Percentiles rank a stretch among this genome's conserved stretches.
Evolutionary conservation across 2,113 vertebrate species (phyloP).

Genomic region (Oenanthe melanoleuca): DNA sequence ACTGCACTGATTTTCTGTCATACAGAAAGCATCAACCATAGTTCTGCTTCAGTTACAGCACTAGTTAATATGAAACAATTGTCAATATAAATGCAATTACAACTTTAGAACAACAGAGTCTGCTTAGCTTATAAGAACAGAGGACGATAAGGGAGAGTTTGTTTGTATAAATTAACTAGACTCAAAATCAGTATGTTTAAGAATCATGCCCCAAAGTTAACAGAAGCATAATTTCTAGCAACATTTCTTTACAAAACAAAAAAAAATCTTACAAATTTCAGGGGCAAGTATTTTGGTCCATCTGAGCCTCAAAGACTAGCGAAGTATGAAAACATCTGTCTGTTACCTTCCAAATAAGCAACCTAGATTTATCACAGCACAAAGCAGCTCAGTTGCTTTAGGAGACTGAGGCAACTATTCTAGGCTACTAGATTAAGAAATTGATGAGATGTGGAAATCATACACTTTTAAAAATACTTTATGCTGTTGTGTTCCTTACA

Average conservation of each 20-base stretch:
- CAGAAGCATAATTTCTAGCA: neutral
- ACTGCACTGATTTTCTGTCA: neutral
- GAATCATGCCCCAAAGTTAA: neutral
- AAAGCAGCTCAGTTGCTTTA: neutral
- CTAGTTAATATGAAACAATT: neutral
- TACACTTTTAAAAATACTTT: neutral
- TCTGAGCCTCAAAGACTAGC: neutral
- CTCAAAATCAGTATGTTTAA: neutral
- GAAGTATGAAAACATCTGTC: neutral
- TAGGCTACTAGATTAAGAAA: neutral
- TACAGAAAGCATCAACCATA: neutral
- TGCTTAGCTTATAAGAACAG: neutral
- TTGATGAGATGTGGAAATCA: neutral
- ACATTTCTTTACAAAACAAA: neutral
- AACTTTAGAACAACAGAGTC: neutral
- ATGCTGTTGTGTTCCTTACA: neutral
- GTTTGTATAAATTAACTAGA: neutral
- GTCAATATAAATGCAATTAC: conserved; percentile 10
- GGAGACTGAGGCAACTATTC: neutral
- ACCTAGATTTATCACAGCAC: neutral
- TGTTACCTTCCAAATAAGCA: neutral
- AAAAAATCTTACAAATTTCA: neutral
- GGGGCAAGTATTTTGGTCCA: neutral
- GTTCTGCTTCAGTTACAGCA: neutral
- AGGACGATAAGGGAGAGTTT: neutral